Evolutionary conservation across 1,140 invertebrate genomes (phyloP), one percentile per base, ranked within the genome.

Genomic region (Spodoptera frugiperda): DNA sequence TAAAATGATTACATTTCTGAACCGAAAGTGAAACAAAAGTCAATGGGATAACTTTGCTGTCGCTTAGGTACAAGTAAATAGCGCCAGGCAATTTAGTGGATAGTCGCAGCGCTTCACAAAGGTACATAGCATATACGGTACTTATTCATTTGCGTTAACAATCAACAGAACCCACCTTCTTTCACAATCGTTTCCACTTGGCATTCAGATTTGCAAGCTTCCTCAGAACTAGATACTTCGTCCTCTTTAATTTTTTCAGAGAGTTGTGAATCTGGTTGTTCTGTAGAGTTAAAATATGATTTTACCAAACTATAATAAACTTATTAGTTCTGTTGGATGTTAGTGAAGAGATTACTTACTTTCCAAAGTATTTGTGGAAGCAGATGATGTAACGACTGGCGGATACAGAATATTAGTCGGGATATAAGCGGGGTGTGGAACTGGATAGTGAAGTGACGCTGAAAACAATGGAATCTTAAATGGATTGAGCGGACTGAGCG

Each of bases 171-270:
- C 54, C n/a, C 75, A 86, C 85, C 87, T 57, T 88, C 81, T 76
- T 85, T 80, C 51, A 71, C 80, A n/a, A 49, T 9, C 19, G 83
- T 67, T 4, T 80, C 83, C 6, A 33, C 25, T 8, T 61, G 59
- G 30, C 55, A 71, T 25, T 87, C 82, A 19, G 71, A 77, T 79
- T 87, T 89, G 54, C 76, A 84, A 21, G 92, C 92, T 92, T 97
- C 96, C 86, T 97, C 96, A 6, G 96, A 96, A 88, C 96, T 97
- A 0, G 96, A 96, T 0, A 97, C 96, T 91, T 97, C 96, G 82
- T 97, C 96, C 82, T 97, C 96, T 82, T 96, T 96, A 17, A 89
- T 79, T 79, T 87, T 90, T 21, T 91, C 88, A 3, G 76, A 61
- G 4, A 78, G 49, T 48, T 87, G 87, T 0, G 90, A 84, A 65